These are phyloP conservation scores for Dromius quadrimaculatus DNA, from an alignment of 2,888 invertebrate genomes.

Conservation along the genomic window DNA sequence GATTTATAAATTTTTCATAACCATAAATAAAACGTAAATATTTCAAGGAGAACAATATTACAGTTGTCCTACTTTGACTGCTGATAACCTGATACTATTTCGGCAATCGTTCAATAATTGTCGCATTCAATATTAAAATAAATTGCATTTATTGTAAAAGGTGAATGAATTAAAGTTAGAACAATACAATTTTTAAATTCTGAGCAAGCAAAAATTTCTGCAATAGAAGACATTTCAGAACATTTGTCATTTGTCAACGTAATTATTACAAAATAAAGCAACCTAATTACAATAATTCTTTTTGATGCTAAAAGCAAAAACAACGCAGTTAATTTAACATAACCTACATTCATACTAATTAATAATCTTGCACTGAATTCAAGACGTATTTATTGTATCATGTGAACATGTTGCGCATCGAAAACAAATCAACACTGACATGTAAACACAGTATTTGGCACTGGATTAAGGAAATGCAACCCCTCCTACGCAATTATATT, in stretches of 20 bases:
- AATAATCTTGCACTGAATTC: slow-evolving; percentile 32
- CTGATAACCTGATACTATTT: slow-evolving; percentile 25
- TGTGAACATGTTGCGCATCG: slow-evolving; percentile 1
- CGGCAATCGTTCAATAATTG: not conserved
- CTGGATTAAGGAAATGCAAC: slow-evolving; percentile 17
- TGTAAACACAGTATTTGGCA: slow-evolving; percentile 22
- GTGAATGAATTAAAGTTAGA: not conserved
- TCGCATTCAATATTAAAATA: no score
- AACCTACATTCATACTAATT: slow-evolving; percentile 30
- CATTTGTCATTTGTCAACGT: slow-evolving; percentile 22
- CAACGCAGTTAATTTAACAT: slow-evolving; percentile 5
- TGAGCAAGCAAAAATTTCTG: slow-evolving; percentile 12
- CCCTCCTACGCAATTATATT: not conserved
- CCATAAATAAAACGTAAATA: slow-evolving; percentile 16
- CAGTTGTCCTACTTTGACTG: slow-evolving; percentile 14
- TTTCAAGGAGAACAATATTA: slow-evolving; percentile 28
- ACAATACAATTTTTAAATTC: slow-evolving; percentile 7
- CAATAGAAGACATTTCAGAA: slow-evolving; percentile 17
- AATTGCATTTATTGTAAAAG: not conserved
- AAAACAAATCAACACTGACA: slow-evolving; percentile 22
- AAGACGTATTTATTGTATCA: slow-evolving; percentile 17
- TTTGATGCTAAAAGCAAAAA: slow-evolving; percentile 22
- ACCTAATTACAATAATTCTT: slow-evolving; percentile 19
- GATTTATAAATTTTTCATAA: slow-evolving; percentile 18
- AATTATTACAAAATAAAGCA: slow-evolving; percentile 5